Conservation (phyloP, 2,797 vertebrate genomes). For the Pseudochaenichthys georgianus region DNA sequence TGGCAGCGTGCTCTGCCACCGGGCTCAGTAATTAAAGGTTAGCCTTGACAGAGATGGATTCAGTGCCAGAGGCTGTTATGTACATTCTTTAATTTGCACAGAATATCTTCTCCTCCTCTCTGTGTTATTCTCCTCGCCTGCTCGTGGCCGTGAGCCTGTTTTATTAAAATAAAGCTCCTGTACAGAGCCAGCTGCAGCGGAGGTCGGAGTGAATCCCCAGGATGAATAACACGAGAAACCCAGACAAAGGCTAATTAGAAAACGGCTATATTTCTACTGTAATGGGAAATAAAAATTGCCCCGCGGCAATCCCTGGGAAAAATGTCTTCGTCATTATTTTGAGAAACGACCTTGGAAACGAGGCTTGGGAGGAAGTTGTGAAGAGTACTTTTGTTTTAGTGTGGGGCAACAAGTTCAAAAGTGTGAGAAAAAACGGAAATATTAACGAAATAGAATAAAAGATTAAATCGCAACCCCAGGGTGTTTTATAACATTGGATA, state of each 20-base stretch:
- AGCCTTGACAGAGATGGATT: constrained; percentile 39
- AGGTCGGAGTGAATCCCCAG: constrained; percentile 18
- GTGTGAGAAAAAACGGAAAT: constrained; percentile 8
- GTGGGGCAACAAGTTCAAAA: not conserved
- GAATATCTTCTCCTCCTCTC: constrained; percentile 42
- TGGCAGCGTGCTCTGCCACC: not conserved
- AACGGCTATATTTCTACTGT: constrained; percentile 61
- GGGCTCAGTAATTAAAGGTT: constrained; percentile 62
- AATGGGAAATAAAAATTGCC: constrained; percentile 67
- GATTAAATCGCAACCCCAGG: not conserved
- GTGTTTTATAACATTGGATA: constrained; percentile 9
- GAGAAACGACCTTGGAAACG: constrained; percentile 56
- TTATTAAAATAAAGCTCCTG: constrained; percentile 67
- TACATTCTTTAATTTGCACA: constrained; percentile 64
- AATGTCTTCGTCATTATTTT: constrained; percentile 52
- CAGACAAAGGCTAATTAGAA: constrained; percentile 76
- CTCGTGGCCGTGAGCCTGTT: constrained; percentile 41
- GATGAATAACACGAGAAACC: constrained; percentile 55
- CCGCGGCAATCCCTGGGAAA: constrained; percentile 28
- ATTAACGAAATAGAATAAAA: constrained; percentile 3
- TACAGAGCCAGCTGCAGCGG: constrained; percentile 29
- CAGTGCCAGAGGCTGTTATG: constrained; percentile 56
- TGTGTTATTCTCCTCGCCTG: constrained; percentile 23
- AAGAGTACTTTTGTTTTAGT: constrained; percentile 14
- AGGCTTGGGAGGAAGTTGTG: constrained; percentile 25